Evolutionary conservation across 2,797 vertebrate species (phyloP).

Genomic region (Sorex maritimensis): DNA sequence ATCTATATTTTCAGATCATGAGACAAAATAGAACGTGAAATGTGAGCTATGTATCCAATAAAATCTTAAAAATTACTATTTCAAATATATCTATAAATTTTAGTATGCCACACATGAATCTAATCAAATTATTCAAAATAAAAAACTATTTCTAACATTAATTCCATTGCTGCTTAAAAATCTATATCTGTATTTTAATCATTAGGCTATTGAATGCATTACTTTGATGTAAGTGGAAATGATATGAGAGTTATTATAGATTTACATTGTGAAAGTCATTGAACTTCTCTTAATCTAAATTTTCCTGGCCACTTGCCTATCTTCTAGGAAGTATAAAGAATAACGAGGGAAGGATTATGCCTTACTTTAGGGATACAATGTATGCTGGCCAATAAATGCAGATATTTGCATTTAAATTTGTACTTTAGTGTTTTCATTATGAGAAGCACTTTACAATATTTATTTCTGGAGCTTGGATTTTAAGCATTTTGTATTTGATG

Average conservation of each 20-base stretch:
- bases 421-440: slow-evolving; percentile 61
- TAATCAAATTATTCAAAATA: slow-evolving; percentile 81
- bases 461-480: slow-evolving; percentile 22
- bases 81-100: slow-evolving; percentile 79
- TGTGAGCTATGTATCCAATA: slow-evolving; percentile 74
- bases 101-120: slow-evolving; percentile 76
- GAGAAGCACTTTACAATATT: slow-evolving; percentile 49
- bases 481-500: background rate
- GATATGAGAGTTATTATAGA: slow-evolving; percentile 55
- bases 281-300: slow-evolving; percentile 73
- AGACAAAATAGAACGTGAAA: slow-evolving; percentile 72
- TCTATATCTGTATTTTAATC: slow-evolving; percentile 79
- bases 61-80: slow-evolving; percentile 77
- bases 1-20: slow-evolving; percentile 64
- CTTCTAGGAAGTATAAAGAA: background rate
- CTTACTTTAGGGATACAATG: background rate
- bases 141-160: slow-evolving; percentile 78
- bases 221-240: slow-evolving; percentile 55
- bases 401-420: slow-evolving; percentile 63
- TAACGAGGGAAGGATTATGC: background rate
- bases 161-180: slow-evolving; percentile 79
- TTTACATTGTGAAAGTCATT: slow-evolving; percentile 66
- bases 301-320: slow-evolving; percentile 51
- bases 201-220: slow-evolving; percentile 57
- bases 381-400: background rate